Base-by-base conservation (phyloP, 2,797 vertebrate genomes). In the Peromyscus eremicus region DNA sequence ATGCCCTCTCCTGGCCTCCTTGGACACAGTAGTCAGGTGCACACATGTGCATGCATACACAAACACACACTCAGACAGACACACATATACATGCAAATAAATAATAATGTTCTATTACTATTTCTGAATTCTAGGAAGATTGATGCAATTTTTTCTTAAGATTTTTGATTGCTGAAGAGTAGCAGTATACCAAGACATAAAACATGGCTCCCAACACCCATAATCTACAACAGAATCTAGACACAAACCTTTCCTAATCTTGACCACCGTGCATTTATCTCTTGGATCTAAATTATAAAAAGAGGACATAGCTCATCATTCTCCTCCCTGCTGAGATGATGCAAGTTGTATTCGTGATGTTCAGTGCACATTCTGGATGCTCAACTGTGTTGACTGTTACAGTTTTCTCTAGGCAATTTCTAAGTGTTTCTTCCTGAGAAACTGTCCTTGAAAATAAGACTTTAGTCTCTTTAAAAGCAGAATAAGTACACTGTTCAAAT, bases 241-340 rank as follows among this genome's bases (percentile, higher is more conserved):
- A 83, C 17, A 34, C 76, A 82, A 95, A 21, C 4, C 34, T 62
- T 37, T 55, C 49, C 52, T 62, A 86, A 27, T n/a, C 12, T 37
- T 92, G 34, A 85, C 17, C 52, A 43, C 21, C 66, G 52, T 25
- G 19, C 62, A 62, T 85, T 49, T 52, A 8, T 57, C 60, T 80
- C 46, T 83, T 49, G 52, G 29, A 40, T 94, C 8, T 97, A 37
- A 73, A 29, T 70, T 92, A 70, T 14, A 80, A 96, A 82, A 66
- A 71, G 7, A 93, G 21, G 40, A 89, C 25, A 94, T 82, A 52
- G 49, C 57, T 80, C 46, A 46, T 57, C 68, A 25, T 55, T 92
- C 34, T 83, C 34, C 25, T 49, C 34, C 25, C 8, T 70, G 11
- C 55, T 66, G 52, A 89, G 73, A 92, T 66, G 21, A 60, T 4